These are phyloP conservation scores for Bhutanitis thaidina DNA, from an alignment of 2,888 invertebrate species.

Conservation along the genomic window DNA sequence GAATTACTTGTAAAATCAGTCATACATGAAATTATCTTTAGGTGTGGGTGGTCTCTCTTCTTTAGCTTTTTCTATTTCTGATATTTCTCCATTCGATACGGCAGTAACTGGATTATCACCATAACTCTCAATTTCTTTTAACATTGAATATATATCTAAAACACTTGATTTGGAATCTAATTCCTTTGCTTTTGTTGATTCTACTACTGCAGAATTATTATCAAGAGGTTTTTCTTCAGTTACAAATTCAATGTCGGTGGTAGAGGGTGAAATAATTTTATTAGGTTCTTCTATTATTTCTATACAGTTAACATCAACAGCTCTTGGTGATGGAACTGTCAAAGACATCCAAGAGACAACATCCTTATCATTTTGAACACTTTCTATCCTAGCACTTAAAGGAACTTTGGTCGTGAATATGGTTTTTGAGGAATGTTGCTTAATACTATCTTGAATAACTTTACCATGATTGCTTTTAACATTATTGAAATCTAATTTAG, in stretches of 20 bases:
- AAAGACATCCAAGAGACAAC: conserved; percentile 76
- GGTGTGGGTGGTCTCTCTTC: conserved; percentile 47
- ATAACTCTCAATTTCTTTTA: conserved; percentile 73
- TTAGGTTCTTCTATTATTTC: not conserved
- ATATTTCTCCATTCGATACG: conserved; percentile 32
- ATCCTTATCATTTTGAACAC: conserved; percentile 67
- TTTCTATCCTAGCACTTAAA: conserved; percentile 62
- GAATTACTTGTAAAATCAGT: not conserved
- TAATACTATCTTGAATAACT: conserved; percentile 34
- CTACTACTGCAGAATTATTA: conserved; percentile 29
- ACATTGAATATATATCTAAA: conserved; percentile 72
- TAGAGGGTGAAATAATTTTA: conserved; percentile 10
- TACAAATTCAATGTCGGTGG: not conserved
- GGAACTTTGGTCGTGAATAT: conserved; percentile 46
- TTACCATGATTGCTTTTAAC: conserved; percentile 35
- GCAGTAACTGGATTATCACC: conserved; percentile 61
- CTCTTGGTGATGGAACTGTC: conserved; percentile 58
- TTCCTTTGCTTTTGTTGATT: conserved; percentile 40
- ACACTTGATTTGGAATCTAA: conserved; percentile 60
- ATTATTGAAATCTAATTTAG: conserved; percentile 56
- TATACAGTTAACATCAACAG: conserved; percentile 35
- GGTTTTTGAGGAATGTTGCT: conserved; percentile 53
- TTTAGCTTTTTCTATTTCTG: conserved; percentile 37
- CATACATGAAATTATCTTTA: conserved; percentile 70
- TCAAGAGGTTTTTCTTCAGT: conserved; percentile 17